Percentiles rank a stretch among this genome's conserved stretches.
Evolutionary conservation across 2,113 vertebrate genomes (phyloP).

Genomic region (Hippotragus niger): DNA sequence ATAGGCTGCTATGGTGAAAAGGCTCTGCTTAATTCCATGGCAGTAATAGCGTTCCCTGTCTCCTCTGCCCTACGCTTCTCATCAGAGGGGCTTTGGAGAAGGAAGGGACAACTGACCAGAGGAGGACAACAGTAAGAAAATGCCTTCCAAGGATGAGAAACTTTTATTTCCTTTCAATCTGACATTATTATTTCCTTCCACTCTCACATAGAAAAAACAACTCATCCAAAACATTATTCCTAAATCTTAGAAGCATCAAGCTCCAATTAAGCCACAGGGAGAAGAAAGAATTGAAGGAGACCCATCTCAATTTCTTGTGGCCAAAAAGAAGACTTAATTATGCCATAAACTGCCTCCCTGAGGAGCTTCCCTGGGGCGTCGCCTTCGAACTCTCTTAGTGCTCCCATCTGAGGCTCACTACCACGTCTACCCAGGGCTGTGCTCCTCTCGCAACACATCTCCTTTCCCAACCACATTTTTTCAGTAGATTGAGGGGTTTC

Average conservation of each 20-base stretch:
- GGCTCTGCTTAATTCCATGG: fast-evolving
- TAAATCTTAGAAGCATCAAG: background rate
- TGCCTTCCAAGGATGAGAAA: background rate
- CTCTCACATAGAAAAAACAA: background rate
- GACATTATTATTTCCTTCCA: background rate
- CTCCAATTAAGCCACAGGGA: background rate
- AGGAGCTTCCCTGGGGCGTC: too few species aligned
- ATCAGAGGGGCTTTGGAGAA: background rate
- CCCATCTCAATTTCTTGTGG: background rate
- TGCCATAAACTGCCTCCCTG: background rate
- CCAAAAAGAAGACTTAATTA: background rate
- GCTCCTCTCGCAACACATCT: background rate
- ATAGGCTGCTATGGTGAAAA: background rate
- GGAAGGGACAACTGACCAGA: background rate
- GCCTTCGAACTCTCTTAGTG: fast-evolving
- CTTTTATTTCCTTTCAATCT: background rate
- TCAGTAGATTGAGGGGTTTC: background rate
- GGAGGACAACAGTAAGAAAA: background rate
- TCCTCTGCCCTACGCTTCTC: background rate
- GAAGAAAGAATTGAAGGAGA: background rate
- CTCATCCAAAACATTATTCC: background rate
- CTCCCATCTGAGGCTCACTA: background rate
- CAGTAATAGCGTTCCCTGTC: background rate
- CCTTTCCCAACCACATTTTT: background rate
- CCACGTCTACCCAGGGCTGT: background rate